Conservation (phyloP, 1,140 invertebrate genomes). For the Bombus polaris region DNA sequence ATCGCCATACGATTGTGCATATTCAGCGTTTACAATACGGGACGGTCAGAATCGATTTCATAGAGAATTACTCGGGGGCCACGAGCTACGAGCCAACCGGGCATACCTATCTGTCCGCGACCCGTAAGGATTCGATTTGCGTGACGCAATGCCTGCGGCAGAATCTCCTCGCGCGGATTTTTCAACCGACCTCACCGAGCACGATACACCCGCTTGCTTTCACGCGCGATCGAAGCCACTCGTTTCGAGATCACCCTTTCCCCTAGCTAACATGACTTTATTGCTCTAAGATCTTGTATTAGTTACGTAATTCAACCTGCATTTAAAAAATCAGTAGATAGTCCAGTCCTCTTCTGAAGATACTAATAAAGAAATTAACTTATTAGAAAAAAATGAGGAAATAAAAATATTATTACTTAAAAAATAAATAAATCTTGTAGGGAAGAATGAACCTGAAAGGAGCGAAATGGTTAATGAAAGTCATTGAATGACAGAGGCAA, state of each 20-base stretch:
- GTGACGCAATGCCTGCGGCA: conserved; percentile 55
- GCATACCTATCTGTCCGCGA: conserved; percentile 54
- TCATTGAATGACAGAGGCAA: background rate
- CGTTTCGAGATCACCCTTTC: conserved; percentile 48
- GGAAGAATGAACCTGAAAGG: background rate
- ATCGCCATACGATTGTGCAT: conserved; percentile 56
- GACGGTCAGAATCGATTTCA: conserved; percentile 66
- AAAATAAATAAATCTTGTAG: background rate
- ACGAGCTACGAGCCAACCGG: background rate
- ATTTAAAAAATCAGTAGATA: background rate
- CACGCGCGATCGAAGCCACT: conserved; percentile 37
- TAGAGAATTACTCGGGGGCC: conserved; percentile 61
- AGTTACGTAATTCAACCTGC: background rate
- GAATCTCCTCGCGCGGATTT: conserved; percentile 53
- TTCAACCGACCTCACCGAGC: conserved; percentile 16
- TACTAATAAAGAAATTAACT: background rate
- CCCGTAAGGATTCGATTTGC: conserved; percentile 61
- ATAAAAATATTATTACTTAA: background rate
- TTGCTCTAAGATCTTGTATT: background rate
- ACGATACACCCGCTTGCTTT: conserved; percentile 56
- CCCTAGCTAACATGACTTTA: conserved; percentile 27
- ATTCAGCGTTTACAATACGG: conserved; percentile 60
- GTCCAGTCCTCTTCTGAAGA: background rate
- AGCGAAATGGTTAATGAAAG: background rate
- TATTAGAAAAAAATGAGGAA: background rate